Conservation (phyloP, 2,797 vertebrate species). For the Pseudochirops corinnae region DNA sequence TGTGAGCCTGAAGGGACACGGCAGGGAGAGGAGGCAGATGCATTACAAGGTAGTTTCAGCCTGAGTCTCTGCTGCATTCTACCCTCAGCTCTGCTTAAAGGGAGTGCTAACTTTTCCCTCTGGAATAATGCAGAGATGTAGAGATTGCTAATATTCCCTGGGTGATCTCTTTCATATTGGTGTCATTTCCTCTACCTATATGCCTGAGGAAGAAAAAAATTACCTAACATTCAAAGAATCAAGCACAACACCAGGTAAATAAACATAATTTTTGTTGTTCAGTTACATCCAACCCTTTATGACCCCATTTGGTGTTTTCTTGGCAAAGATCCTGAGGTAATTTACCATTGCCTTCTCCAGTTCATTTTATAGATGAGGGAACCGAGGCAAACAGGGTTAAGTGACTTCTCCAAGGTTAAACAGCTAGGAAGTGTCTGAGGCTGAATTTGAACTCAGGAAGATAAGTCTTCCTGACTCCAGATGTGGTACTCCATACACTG, state of each 20-base stretch:
- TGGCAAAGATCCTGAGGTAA: neutral
- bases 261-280: neutral
- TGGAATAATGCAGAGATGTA: neutral
- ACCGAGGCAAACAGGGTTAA: neutral
- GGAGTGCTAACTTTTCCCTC: neutral
- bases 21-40: neutral
- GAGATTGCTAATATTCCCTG: neutral
- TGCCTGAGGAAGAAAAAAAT: neutral
- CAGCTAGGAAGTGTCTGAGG: neutral
- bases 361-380: neutral
- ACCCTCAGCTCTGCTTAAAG: neutral
- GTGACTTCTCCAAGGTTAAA: neutral
- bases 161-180: neutral
- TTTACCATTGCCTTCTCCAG: neutral
- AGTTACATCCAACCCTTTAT: neutral
- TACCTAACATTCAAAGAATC: neutral
- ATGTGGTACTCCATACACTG: neutral
- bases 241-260: neutral
- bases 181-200: neutral
- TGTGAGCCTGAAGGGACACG: neutral
- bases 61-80: neutral
- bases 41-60: neutral
- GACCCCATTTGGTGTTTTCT: neutral
- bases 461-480: neutral
- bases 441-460: neutral